phyloP scores from a whole-genome alignment of 1,140 invertebrate species.

The Rhyacophila brunnea region DNA sequence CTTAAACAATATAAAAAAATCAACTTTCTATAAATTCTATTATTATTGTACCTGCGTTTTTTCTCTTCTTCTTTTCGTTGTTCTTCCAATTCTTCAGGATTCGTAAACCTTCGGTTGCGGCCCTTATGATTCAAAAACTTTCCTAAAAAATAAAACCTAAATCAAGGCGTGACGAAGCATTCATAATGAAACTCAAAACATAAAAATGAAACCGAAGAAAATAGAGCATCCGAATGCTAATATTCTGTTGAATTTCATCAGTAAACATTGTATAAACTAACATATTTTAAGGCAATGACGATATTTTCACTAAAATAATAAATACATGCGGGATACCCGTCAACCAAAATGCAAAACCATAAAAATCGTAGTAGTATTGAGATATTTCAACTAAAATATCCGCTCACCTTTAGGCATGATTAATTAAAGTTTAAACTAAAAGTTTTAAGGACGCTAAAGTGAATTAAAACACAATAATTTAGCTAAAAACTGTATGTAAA shows the following conservation, averaged over 20 bases:
- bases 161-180: constrained; percentile 18
- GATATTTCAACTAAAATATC: neutral
- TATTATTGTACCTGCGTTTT: constrained; percentile 45
- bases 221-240: neutral
- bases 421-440: neutral
- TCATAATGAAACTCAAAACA: constrained; percentile 5
- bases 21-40: too few relatives aligned
- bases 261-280: neutral
- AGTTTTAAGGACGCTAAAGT: too few relatives aligned
- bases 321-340: neutral
- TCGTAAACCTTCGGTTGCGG: constrained; percentile 87
- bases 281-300: too few relatives aligned
- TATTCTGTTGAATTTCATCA: neutral
- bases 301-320: neutral
- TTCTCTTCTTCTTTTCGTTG: constrained; percentile 71
- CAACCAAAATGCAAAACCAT: neutral
- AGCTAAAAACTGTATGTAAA: constrained; percentile 10
- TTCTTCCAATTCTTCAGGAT: constrained; percentile 87
- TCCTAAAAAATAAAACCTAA: constrained; percentile 56
- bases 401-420: constrained; percentile 25
- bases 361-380: neutral
- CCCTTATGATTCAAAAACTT: constrained; percentile 92
- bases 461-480: constrained; percentile 16
- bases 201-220: neutral
- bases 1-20: too few relatives aligned